Evolutionary conservation across 35 echinoderm and acorn worm genomes (phyloP).

Genomic region (Chiridota heheva): DNA sequence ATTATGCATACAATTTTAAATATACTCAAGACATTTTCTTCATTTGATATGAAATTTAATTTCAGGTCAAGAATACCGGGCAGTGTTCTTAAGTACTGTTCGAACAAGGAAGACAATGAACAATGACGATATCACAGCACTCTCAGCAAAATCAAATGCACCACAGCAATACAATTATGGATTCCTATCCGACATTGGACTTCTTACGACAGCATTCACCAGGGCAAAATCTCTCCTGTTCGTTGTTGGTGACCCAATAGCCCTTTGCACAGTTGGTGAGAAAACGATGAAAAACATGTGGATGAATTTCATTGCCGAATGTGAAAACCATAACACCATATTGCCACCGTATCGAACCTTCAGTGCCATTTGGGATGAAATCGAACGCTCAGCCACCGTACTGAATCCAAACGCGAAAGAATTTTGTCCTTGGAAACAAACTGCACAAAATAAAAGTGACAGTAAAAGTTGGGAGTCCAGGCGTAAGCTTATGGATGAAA

Average conservation of each 20-base stretch:
- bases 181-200: slow-evolving; percentile 70
- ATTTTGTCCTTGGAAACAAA: slow-evolving; percentile 5
- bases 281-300: slow-evolving; percentile 69
- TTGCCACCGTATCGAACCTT: slow-evolving; percentile 13
- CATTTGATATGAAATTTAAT: slow-evolving; percentile 7
- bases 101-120: slow-evolving; percentile 69
- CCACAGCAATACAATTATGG: slow-evolving; percentile 55
- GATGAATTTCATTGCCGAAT: slow-evolving; percentile 66
- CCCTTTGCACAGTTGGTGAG: slow-evolving; percentile 65
- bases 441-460: neutral
- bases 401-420: slow-evolving; percentile 58
- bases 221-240: slow-evolving; percentile 70
- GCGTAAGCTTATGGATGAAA: too few species aligned
- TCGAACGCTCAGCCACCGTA: slow-evolving; percentile 24
- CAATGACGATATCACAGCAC: slow-evolving; percentile 66
- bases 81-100: slow-evolving; percentile 82
- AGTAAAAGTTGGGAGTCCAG: too few species aligned
- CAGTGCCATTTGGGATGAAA: slow-evolving; percentile 41
- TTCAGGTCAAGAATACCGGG: slow-evolving; percentile 78
- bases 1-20: neutral
- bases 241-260: slow-evolving; percentile 77
- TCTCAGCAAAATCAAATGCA: slow-evolving; percentile 4
- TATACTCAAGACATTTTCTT: neutral
- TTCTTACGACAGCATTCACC: slow-evolving; percentile 88
- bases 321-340: slow-evolving; percentile 52